Evolutionary conservation across 2,113 vertebrate species (phyloP).

Genomic region (Bos indicus): DNA sequence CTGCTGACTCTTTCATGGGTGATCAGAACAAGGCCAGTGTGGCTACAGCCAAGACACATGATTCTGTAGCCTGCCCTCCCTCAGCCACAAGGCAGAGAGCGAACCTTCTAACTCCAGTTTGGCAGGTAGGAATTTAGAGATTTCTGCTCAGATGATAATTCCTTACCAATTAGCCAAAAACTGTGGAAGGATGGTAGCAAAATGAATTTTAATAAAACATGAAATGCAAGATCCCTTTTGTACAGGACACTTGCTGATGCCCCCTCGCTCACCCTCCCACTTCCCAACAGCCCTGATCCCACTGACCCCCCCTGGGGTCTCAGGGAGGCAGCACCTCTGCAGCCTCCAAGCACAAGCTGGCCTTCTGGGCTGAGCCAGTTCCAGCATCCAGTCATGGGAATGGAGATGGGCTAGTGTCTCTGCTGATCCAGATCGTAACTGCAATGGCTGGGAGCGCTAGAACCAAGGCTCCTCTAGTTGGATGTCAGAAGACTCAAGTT

Average conservation of each 20-base stretch:
- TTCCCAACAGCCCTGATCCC: neutral
- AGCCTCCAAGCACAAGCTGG: neutral
- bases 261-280: too few species aligned
- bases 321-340: neutral
- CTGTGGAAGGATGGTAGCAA: neutral
- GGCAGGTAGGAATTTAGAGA: neutral
- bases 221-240: neutral
- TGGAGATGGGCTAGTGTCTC: neutral
- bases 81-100: neutral
- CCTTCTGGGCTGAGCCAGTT: neutral
- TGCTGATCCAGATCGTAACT: neutral
- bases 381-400: neutral
- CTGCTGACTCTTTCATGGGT: neutral
- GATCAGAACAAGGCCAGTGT: neutral
- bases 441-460: accelerated
- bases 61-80: too few species aligned
- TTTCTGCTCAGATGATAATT: neutral
- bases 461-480: neutral
- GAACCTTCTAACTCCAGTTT: neutral
- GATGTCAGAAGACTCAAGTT: neutral
- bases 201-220: neutral
- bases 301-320: too few species aligned
- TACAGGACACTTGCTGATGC: neutral
- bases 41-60: too few species aligned
- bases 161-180: neutral